Evolutionary conservation across 1,140 invertebrate species (phyloP), one percentile per base, ranked within the genome.

Genomic region (Macrobrachium nipponense): DNA sequence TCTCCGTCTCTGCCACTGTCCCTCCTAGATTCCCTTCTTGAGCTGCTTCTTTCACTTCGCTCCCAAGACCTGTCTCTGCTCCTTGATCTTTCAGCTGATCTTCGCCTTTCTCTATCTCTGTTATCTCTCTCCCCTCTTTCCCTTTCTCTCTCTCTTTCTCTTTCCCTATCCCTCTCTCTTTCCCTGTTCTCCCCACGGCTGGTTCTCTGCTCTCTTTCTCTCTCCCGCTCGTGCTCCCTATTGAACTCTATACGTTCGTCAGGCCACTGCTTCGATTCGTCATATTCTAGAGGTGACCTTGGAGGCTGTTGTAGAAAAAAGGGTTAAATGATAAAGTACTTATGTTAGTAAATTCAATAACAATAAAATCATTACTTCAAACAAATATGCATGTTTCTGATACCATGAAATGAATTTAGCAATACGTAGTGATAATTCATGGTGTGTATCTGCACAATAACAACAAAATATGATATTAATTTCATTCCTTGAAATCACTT

Each of bases 1-100:
- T 59, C 27, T 20, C 66, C 36, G 23, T 60, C 60, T 14, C 68
- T 62, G 75, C 5, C 44, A 66, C 58, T 12, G 91, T 91, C 68
- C 17, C 58, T 51, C 8, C 23, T 51, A 43, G 44, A 60, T 18
- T 70, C 75, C 23, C 85, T 60, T 51, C 60, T 44, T n/a, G 14
- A 51, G 12, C 51, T 51, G 12, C 51, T 76, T 43, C 44, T 44
- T 44, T 44, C 59, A 44, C 51, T 43, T 20, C 82, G 43, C 70
- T 84, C 82, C 75, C 82, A 68, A 17, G 61, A 68, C 36, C 75
- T 77, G 27, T 66, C 61, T 43, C 82, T 62, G 18, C 66, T 70
- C 70, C 59, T 61, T 10, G 82, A 77, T 36, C 81, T 44, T 44
- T 66, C 62, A 11, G 62, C 76, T n/a, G 76, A 79, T 15, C 66